phyloP scores from a whole-genome alignment of 2,113 vertebrate species.

The Misgurnus mizolepis region DNA sequence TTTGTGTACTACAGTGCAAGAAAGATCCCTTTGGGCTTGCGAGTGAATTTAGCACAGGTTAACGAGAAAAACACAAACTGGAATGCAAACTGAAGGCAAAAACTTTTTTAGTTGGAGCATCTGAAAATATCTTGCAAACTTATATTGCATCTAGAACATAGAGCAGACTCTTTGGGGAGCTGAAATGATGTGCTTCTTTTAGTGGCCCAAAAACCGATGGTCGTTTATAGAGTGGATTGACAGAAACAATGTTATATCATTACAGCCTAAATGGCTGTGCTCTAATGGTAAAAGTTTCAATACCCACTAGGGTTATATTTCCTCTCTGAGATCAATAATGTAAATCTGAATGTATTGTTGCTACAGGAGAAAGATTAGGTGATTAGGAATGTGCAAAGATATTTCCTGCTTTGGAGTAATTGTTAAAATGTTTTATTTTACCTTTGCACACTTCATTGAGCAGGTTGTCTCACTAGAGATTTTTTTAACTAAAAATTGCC shows the following conservation, averaged over 20 bases:
- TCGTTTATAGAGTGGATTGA: not conserved
- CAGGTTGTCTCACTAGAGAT: constrained; percentile 10
- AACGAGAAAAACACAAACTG: constrained; percentile 5
- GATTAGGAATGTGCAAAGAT: not conserved
- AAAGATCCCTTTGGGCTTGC: constrained; percentile 8
- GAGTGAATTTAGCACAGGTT: not conserved
- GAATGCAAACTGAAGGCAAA: constrained; percentile 14
- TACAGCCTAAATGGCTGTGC: not conserved
- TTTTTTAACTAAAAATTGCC: constrained; percentile 26
- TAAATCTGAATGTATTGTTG: not conserved
- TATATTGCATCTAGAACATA: not conserved
- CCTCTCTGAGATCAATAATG: not conserved
- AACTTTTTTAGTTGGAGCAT: not conserved
- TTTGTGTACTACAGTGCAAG: not conserved
- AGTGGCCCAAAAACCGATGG: not conserved
- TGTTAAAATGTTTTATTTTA: constrained; percentile 21
- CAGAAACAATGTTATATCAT: not conserved
- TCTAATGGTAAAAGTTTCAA: not conserved
- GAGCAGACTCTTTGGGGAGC: too few species aligned
- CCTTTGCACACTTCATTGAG: constrained; percentile 17
- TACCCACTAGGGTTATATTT: not conserved
- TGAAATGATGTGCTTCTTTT: not conserved
- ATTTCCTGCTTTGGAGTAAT: constrained; percentile 22
- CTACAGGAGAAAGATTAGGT: not conserved
- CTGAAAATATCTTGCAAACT: constrained; percentile 1